Percentiles rank a stretch among this genome's conserved stretches.
Conservation (phyloP, 2,888 invertebrate genomes). For the Endotricha flammealis region DNA sequence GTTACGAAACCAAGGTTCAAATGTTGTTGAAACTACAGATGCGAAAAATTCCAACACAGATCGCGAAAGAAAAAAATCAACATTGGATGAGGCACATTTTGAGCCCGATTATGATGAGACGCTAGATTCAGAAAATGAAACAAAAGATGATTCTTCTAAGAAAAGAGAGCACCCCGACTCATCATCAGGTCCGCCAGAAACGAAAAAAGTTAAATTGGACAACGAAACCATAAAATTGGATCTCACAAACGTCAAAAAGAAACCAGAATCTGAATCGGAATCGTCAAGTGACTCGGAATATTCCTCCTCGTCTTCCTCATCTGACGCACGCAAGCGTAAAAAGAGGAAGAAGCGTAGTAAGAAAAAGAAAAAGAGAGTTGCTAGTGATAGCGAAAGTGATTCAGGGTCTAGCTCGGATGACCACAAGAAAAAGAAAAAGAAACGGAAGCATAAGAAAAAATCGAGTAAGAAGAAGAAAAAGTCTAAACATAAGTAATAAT, state of each 20-base stretch:
- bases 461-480: slow-evolving; percentile 86
- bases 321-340: slow-evolving; percentile 76
- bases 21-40: slow-evolving; percentile 26
- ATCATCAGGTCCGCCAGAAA: slow-evolving; percentile 36
- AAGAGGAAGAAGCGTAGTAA: slow-evolving; percentile 81
- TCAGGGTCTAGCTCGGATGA: slow-evolving; percentile 83
- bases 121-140: slow-evolving; percentile 80
- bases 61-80: slow-evolving; percentile 81
- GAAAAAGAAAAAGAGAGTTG: slow-evolving; percentile 79
- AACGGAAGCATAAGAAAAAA: slow-evolving; percentile 83
- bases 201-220: slow-evolving; percentile 55
- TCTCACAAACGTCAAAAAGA: slow-evolving; percentile 69
- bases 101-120: slow-evolving; percentile 85
- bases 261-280: slow-evolving; percentile 63
- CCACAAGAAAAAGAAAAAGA: slow-evolving; percentile 82
- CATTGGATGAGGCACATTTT: slow-evolving; percentile 84
- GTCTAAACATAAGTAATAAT: slow-evolving; percentile 68
- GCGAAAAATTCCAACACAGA: slow-evolving; percentile 35
- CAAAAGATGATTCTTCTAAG: slow-evolving; percentile 71
- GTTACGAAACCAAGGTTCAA: slow-evolving; percentile 33
- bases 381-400: slow-evolving; percentile 81
- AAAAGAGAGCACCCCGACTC: slow-evolving; percentile 60
- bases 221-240: slow-evolving; percentile 69
- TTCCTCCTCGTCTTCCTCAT: slow-evolving; percentile 70
- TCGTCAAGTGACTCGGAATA: slow-evolving; percentile 67